Conservation (phyloP, 2,888 invertebrate species). For the Tholera decimalis region DNA sequence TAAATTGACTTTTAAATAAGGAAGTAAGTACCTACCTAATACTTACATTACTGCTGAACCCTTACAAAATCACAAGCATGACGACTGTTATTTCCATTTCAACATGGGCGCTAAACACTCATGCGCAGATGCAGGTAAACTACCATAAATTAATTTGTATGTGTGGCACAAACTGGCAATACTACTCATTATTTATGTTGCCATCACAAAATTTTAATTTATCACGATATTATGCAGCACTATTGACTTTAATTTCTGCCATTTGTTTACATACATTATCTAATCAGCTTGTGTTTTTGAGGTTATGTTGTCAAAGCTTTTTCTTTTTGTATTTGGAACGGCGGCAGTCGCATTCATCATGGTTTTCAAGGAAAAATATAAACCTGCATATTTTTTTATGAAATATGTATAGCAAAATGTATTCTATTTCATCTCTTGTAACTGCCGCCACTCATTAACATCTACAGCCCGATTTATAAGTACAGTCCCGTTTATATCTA, state of each 20-base stretch:
- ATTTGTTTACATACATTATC: conserved; percentile 33
- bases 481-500: no score
- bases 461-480: no score
- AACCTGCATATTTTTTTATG: no score
- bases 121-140: conserved; percentile 18
- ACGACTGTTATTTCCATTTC: conserved; percentile 33
- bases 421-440: no score
- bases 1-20: not conserved
- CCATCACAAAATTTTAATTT: conserved; percentile 39
- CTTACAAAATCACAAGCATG: conserved; percentile 25
- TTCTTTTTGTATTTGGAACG: not conserved
- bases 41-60: conserved; percentile 10
- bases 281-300: conserved; percentile 20
- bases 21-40: not conserved
- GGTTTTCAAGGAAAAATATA: no score
- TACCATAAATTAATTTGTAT: conserved; percentile 27
- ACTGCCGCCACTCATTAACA: no score
- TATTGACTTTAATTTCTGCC: conserved; percentile 7
- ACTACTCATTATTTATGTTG: conserved; percentile 19
- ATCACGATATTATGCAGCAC: conserved; percentile 30
- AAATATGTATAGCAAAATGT: no score
- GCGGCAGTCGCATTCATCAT: not conserved
- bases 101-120: conserved; percentile 41
- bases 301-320: conserved; percentile 12
- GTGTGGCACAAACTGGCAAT: conserved; percentile 24